A percentile compares a stretch with the other conserved stretches of the same genome.
These are phyloP conservation scores for Benthosema pterotum DNA, from an alignment of 2,797 vertebrate species.

Conservation along the genomic window DNA sequence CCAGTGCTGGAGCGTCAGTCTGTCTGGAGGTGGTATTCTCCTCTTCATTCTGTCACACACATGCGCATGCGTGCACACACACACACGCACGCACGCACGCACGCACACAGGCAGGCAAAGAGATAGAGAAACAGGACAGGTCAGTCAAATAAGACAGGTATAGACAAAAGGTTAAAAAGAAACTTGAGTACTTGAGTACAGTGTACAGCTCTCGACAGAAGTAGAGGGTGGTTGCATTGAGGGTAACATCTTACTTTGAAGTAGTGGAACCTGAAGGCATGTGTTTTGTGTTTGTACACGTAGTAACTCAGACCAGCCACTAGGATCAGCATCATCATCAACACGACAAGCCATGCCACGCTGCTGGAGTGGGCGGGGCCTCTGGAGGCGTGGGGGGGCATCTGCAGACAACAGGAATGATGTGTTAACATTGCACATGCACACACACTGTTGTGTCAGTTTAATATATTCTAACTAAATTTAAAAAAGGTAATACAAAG, in stretches of 20 bases:
- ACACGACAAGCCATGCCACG: constrained; percentile 62
- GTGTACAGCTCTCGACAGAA: too few species aligned
- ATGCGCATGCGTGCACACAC: too few species aligned
- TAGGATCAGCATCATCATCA: constrained; percentile 58
- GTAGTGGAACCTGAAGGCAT: constrained; percentile 84
- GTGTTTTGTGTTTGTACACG: constrained; percentile 76
- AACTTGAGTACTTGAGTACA: too few species aligned
- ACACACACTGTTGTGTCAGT: too few species aligned
- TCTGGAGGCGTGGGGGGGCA: constrained; percentile 15
- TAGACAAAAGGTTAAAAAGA: too few species aligned
- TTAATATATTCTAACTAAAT: too few species aligned
- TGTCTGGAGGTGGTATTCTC: constrained; percentile 68
- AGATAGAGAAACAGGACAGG: constrained; percentile 1
- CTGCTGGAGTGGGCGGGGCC: constrained; percentile 46
- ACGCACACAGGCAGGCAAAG: too few species aligned
- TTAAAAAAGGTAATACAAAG: too few species aligned
- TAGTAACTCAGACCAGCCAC: constrained; percentile 74
- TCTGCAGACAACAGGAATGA: constrained; percentile 45
- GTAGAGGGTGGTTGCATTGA: too few species aligned
- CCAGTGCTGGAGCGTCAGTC: constrained; percentile 74
- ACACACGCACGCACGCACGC: too few species aligned
- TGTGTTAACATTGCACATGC: neutral
- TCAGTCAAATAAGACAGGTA: neutral
- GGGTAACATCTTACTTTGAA: constrained; percentile 77
- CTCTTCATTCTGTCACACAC: constrained; percentile 71